Base-by-base conservation (phyloP, 2,888 invertebrate species). In the Patella caerulea region DNA sequence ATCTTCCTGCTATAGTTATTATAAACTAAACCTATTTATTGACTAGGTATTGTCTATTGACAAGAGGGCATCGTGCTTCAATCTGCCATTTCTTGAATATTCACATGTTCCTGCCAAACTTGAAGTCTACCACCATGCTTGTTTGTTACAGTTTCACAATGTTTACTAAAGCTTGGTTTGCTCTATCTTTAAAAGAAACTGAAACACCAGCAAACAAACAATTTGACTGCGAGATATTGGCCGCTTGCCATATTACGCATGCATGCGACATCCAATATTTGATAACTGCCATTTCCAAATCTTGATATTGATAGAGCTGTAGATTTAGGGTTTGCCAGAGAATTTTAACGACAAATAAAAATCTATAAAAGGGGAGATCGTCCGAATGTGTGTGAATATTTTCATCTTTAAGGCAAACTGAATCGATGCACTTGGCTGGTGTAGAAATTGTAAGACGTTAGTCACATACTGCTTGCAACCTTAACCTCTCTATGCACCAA, bases 251-350 rank as follows among this genome's bases (percentile, higher is more conserved):
- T 19, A 65, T 65, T 65, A 65, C 19, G 19, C 65, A 11, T 65
- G 65, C 19, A 65, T 65, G 65, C 24, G 65, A 65, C 65, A 65
- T 24, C 65, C 65, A 65, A 65, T 65, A 65, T 65, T 65, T 65
- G 65, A 11, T 24, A 24, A 65, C 11, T 65, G 65, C 24, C 65
- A 24, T 24, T 12, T 24, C 19, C 24, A 65, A 65, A 65, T 65
- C 24, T n/a, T 65, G 65, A 65, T 65, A 65, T 65, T 65, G 65
- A 65, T 65, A 65, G 14, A 24, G 15, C 19, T 19, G 65, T 65
- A 65, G 65, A 17, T 65, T 65, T 24, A 19, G 24, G 65, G 24
- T 65, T 65, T 65, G 65, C 24, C 24, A 24, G 65, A 65, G 65
- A 65, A 65, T 65, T 65, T 65, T 19, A 65, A 65, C 65, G 65